These are phyloP conservation scores for Pelecanoides urinatrix DNA, from an alignment of 2,113 vertebrate species.

Conservation along the genomic window DNA sequence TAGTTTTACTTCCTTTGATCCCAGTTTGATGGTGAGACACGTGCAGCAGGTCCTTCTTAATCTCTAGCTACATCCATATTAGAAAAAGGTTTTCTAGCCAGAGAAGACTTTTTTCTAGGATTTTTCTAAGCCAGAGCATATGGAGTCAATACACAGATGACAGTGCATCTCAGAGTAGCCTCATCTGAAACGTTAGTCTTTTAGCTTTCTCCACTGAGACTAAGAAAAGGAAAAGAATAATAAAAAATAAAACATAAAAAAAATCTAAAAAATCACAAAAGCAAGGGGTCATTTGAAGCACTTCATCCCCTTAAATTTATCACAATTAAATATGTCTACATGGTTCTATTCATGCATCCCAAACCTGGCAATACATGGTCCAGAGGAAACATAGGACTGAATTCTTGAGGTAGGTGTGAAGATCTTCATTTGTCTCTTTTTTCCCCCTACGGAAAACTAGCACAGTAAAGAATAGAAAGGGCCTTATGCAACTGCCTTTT, in stretches of 20 bases:
- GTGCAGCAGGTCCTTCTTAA: not conserved
- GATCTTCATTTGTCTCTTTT: not conserved
- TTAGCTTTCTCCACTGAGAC: not conserved
- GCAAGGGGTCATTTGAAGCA: not conserved
- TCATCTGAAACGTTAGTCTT: not conserved
- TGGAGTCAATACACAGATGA: not conserved
- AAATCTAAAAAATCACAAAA: not conserved
- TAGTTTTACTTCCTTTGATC: not conserved
- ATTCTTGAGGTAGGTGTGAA: not conserved
- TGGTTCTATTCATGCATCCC: not conserved
- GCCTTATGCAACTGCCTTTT: not conserved
- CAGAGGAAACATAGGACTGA: not conserved
- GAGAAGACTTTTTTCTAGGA: not conserved
- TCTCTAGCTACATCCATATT: not conserved
- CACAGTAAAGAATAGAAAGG: not conserved
- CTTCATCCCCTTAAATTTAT: not conserved
- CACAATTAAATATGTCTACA: not conserved
- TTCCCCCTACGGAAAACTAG: not conserved
- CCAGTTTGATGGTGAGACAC: not conserved
- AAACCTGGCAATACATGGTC: not conserved
- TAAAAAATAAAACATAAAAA: not conserved
- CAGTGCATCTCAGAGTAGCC: not conserved
- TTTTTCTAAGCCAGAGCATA: not conserved
- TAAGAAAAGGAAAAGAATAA: not conserved
- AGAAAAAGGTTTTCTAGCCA: not conserved